These are phyloP conservation scores for Allacma fusca DNA, from an alignment of 2,888 invertebrate genomes.

Conservation along the genomic window DNA sequence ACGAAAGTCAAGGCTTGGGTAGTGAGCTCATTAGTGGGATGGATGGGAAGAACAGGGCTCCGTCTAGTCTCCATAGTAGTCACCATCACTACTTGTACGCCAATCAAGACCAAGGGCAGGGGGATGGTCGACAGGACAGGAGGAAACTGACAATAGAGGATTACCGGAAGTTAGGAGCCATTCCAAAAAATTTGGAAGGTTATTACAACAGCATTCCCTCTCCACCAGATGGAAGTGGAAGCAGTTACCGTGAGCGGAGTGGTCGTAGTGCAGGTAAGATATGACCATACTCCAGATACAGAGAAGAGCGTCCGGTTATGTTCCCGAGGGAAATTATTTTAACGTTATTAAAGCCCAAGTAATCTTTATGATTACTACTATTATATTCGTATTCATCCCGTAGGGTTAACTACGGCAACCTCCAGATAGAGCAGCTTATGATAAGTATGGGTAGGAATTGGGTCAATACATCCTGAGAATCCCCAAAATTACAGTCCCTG, in stretches of 20 bases:
- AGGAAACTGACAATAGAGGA: constrained; percentile 51
- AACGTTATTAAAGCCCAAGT: too few relatives aligned
- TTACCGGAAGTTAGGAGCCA: constrained; percentile 56
- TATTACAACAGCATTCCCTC: constrained; percentile 24
- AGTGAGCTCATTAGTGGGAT: background rate
- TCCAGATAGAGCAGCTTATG: too few relatives aligned
- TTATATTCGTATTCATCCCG: too few relatives aligned
- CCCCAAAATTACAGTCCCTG: too few relatives aligned
- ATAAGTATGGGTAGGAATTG: too few relatives aligned
- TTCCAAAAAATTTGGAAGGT: constrained; percentile 53
- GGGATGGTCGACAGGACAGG: background rate
- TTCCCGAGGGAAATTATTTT: background rate
- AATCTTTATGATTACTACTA: too few relatives aligned
- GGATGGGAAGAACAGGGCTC: constrained; percentile 39
- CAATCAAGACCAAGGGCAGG: constrained; percentile 4
- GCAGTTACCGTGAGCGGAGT: constrained; percentile 14
- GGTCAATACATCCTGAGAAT: too few relatives aligned
- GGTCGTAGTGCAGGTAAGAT: constrained; percentile 25
- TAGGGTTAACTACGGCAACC: too few relatives aligned
- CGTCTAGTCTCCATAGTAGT: constrained; percentile 32
- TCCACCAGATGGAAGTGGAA: constrained; percentile 25
- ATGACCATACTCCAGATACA: constrained; percentile 24
- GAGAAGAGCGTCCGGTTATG: background rate
- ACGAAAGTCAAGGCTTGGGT: constrained; percentile 18
- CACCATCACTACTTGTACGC: constrained; percentile 23